Evolutionary conservation across 2,888 invertebrate genomes (phyloP), one percentile per base, ranked within the genome.

Genomic region (Hypomecis punctinalis): DNA sequence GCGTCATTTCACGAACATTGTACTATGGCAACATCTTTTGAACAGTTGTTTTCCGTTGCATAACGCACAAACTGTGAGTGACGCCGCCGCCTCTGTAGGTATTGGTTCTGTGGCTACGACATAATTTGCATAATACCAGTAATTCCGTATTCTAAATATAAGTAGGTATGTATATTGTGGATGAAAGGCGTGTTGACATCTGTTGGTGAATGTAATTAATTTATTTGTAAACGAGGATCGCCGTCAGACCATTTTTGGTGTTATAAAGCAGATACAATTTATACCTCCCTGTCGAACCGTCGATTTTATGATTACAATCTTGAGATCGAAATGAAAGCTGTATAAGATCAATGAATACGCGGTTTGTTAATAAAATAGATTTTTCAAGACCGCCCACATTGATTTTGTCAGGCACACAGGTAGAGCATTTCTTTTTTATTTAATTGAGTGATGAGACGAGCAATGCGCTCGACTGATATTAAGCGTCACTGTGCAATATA

Each of bases 301-400:
- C 70, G 70, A 72, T 75, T 75, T 73, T 67, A 69, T 75, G 80
- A 79, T 81, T 81, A 80, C 65, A 65, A 82, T 76, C 78, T 76
- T 69, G 76, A 78, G 76, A 76, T 77, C 71, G 65, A 76, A 79
- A 82, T 75, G 74, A 76, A 75, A 72, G 65, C 71, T 73, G 69
- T 79, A 76, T 81, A 78, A 76, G 76, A 79, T 79, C 75, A 77
- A 74, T 73, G 72, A 68, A 73, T 72, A 77, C 76, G 76, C 74
- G 71, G 69, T 73, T 61, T 75, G 70, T 73, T 68, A 72, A 79
- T 85, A 80, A 85, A 83, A 80, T 80, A 76, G 76, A 78, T 71
- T 76, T 77, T 79, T 76, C 70, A 78, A 71, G 85, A 80, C 86
- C 86, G 73, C 86, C 82, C 85, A 86, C 74, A 73, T 66, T 56